Evolutionary conservation across 2,113 vertebrate species (phyloP), one percentile per base, ranked within the genome.

Genomic region (Chaetodon auriga): DNA sequence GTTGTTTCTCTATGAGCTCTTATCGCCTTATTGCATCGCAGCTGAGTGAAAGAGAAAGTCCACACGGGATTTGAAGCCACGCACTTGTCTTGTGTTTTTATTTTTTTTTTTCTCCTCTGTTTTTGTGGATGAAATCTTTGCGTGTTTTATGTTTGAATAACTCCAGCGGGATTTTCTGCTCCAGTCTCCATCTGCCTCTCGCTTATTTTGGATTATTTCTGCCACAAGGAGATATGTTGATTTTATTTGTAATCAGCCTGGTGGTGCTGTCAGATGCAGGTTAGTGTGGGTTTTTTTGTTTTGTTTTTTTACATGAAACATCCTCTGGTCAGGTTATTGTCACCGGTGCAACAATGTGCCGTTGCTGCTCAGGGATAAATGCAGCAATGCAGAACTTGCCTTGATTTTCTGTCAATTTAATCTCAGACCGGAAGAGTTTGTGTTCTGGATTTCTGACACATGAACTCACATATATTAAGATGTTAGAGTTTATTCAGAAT

Each of bases 1-100:
- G 89, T 57, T 82, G 81, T 61, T 68, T 55, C 43, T 68, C 55
- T 78, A 66, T 30, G 68, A 66, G 30, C 30, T 30, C 30, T 69
- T 82, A 45, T 76, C 86, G 85, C 78, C 88, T 82, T 21, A 41
- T 55, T 64, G 92, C 86, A 80, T 87, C 87, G 62, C 90, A 88
- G 88, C 88, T 92, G 86, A 90, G 90, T 86, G 85, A 92, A 79
- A 90, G 91, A 92, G 90, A 90, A 86, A 91, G 90, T 85, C 91
- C 89, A 54, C 87, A 90, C 75, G 51, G 83, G 89, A 81, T 86
- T 41, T 88, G 83, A 91, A 85, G 41, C 71, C 80, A 41, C 83
- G 84, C 85, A 92, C 87, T 92, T 91, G 41, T 81, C 53, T 58
- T 35, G 14, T 48, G 21, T 65, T 68, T 36, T 46, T 48, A 18